Base-by-base conservation (phyloP, 2,113 vertebrate species). In the Centropus bengalensis region DNA sequence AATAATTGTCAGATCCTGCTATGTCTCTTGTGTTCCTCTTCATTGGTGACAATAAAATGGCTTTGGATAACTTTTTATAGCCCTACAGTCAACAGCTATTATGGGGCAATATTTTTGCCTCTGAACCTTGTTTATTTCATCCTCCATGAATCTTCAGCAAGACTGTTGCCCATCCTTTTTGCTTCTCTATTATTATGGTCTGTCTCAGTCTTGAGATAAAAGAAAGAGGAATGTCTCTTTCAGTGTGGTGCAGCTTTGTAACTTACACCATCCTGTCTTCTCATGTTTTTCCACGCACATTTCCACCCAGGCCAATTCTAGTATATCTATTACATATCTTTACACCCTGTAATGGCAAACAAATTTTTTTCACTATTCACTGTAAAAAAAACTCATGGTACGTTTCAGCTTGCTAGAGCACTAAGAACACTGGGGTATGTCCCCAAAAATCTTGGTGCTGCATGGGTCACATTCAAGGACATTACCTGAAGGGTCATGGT, bases 101-200 rank as follows among this genome's bases (percentile, higher is more conserved):
- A n/a, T 40, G 18, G 30, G 21, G 19, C 52, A 69, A 40, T 62
- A 8, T 40, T 85, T 88, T 62, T 88, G 7, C 47, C 21, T 55
- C 52, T 67, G 44, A 78, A n/a, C 14, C 40, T 78, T 78, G 32
- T 75, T 85, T 82, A 54, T 88, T 94, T 90, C 40, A 59, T 77
- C 49, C 8, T 12, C 40, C 11, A 70, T 78, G 58, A 54, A 32
- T 81, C 59, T 38, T 74, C 26, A 84, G 4, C 6, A 54, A 66
- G 52, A 28, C 32, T 75, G 11, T 30, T 91, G 51, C 15, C 59
- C 7, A 2, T 82, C 74, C 42, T 74, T 20, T 78, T 91, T 69
- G 17, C 55, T 66, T 68, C 44, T 82, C 70, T 78, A 26, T 69
- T 22, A 42, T 52, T 73, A 33, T 40, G 30, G 21, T 49, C 60